phyloP scores from a whole-genome alignment of 2,797 vertebrate genomes.

The Kryptopterus vitreolus region DNA sequence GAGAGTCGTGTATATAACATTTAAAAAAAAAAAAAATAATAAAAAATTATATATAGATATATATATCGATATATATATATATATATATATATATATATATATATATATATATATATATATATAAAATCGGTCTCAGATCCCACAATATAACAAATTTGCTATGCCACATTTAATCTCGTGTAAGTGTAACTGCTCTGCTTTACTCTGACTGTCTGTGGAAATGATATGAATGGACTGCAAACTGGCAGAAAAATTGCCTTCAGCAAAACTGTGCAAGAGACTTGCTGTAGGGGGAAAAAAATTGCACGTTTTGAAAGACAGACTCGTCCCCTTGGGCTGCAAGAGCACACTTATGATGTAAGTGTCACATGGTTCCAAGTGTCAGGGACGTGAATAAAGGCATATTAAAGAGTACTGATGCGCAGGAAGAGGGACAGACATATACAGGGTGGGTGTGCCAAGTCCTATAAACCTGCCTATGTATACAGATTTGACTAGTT shows the following conservation, averaged over 20 bases:
- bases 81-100: too few species aligned
- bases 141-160: not conserved
- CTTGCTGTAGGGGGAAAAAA: not conserved
- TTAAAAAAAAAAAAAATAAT: too few species aligned
- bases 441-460: constrained; percentile 28
- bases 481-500: not conserved
- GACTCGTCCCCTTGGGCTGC: not conserved
- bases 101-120: too few species aligned
- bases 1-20: not conserved
- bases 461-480: constrained; percentile 16
- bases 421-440: not conserved
- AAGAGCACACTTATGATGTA: constrained; percentile 1
- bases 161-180: not conserved
- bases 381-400: constrained; percentile 3
- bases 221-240: not conserved
- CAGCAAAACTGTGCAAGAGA: not conserved
- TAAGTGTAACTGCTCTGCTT: not conserved
- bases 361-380: constrained; percentile 3
- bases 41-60: too few species aligned
- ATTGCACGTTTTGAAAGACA: not conserved
- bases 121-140: too few species aligned
- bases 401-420: constrained; percentile 1
- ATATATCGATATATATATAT: too few species aligned
- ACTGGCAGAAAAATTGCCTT: constrained; percentile 2
- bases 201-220: not conserved